Base-by-base conservation (phyloP, 2,888 invertebrate species). In the Teleiodes luculella region DNA sequence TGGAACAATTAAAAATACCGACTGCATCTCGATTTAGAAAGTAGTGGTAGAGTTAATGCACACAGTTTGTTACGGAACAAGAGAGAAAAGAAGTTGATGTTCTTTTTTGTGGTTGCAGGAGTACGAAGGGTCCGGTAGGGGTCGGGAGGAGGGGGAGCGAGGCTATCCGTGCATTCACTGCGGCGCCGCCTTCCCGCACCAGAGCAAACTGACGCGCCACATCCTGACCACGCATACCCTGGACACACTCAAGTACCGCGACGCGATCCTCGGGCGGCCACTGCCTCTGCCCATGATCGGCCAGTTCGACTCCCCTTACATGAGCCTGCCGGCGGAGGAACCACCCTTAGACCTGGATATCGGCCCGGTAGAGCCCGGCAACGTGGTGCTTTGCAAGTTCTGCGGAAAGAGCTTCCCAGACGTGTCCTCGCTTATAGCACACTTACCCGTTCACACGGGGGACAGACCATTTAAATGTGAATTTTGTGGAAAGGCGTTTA, bases 401-500 rank as follows among this genome's bases (percentile, higher is more conserved):
- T 96, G 96, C 84, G 96, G 96, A 79, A 96, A 97, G 90, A 95
- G 96, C 71, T 97, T 96, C 89, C 96, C 96, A 64, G 96, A 96
- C 85, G 96, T 96, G 64, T 94, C 95, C 64, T 95, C 96, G 63
- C 91, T 97, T 70, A 96, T 96, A 80, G 93, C 95, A 65, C 96
- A 96, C 83, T 91, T 96, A 77, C 96, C 96, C 58, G 95, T 95
- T 63, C 97, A 97, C 84, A 96, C 96, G 56, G 96, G 96, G 64
- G 96, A 97, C 78, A 91, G 96, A 75, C 96, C 96, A 57, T 97
- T 96, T 88, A 96, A 96, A 90, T 97, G 96, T 91, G 96, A 97
- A 85, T 97, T 96, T 90, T 97, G 97, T 87, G 96, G 96, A 63
- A 97, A 97, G 89, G 96, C 96, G 68, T 97, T 97, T 91, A 97